These are phyloP conservation scores for Dryobota labecula DNA, from an alignment of 2,888 invertebrate species.

Conservation along the genomic window DNA sequence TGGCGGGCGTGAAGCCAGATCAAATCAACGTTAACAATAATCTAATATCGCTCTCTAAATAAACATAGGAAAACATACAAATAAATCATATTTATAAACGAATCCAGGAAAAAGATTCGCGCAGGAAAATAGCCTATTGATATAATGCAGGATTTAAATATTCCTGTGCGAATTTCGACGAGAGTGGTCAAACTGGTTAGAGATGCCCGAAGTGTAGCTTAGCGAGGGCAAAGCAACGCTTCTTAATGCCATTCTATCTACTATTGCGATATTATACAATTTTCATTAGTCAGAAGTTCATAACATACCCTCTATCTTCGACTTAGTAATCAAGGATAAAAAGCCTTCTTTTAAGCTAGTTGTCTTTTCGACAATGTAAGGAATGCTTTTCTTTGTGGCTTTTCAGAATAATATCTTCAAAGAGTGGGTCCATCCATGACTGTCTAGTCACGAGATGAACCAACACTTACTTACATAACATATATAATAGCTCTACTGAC, in stretches of 20 bases:
- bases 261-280: constrained; percentile 29
- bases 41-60: background rate
- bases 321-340: background rate
- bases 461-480: constrained; percentile 6
- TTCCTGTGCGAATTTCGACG: constrained; percentile 31
- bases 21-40: constrained; percentile 14
- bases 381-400: background rate
- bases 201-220: constrained; percentile 18
- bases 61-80: constrained; percentile 11
- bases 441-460: constrained; percentile 3
- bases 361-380: background rate
- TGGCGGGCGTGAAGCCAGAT: background rate
- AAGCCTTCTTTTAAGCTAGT: background rate
- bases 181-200: constrained; percentile 54
- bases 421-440: background rate
- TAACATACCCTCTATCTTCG: constrained; percentile 9
- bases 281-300: constrained; percentile 29
- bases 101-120: constrained; percentile 14
- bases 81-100: constrained; percentile 11
- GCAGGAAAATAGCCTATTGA: constrained; percentile 30
- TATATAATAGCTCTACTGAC: background rate
- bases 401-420: background rate
- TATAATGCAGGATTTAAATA: constrained; percentile 31
- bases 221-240: constrained; percentile 18
- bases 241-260: constrained; percentile 39